Conservation (phyloP, 2,113 vertebrate species). For the Lates calcarifer region DNA sequence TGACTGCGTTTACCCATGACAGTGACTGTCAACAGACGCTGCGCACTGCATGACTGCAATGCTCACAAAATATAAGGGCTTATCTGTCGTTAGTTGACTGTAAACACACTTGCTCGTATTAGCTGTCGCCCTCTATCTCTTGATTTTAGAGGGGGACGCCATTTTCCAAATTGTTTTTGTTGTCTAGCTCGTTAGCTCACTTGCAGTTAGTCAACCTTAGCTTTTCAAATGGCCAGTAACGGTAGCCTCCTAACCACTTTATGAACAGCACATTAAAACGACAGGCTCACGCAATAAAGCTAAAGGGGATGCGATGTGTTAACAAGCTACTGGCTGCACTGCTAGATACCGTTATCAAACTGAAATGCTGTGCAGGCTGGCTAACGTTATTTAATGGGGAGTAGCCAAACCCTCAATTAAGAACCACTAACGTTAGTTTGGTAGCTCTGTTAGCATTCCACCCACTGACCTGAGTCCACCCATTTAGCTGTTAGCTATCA, state of each 20-base stretch:
- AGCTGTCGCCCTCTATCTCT: conserved; percentile 1
- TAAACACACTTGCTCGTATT: conserved; percentile 21
- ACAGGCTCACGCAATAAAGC: background rate
- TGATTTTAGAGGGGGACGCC: conserved; percentile 38
- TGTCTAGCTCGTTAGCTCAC: conserved; percentile 41
- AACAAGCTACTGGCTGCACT: too few species aligned
- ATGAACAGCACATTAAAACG: background rate
- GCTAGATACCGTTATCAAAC: background rate
- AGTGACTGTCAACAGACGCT: conserved; percentile 43
- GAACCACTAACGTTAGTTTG: conserved; percentile 45
- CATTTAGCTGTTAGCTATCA: conserved; percentile 20
- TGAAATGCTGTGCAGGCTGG: background rate
- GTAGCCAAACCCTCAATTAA: conserved; percentile 22
- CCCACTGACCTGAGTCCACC: conserved; percentile 58
- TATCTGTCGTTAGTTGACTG: conserved; percentile 15
- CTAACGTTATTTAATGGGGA: conserved; percentile 6
- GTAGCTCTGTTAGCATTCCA: conserved; percentile 65
- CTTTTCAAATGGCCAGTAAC: background rate
- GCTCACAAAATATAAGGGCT: background rate
- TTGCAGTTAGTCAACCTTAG: conserved; percentile 5
- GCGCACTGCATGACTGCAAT: background rate
- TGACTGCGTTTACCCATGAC: conserved; percentile 1
- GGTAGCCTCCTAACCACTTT: background rate
- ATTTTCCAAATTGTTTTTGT: conserved; percentile 60
- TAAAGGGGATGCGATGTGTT: fast-evolving